phyloP scores from a whole-genome alignment of 2,113 vertebrate genomes.

The Macrotis lagotis region DNA sequence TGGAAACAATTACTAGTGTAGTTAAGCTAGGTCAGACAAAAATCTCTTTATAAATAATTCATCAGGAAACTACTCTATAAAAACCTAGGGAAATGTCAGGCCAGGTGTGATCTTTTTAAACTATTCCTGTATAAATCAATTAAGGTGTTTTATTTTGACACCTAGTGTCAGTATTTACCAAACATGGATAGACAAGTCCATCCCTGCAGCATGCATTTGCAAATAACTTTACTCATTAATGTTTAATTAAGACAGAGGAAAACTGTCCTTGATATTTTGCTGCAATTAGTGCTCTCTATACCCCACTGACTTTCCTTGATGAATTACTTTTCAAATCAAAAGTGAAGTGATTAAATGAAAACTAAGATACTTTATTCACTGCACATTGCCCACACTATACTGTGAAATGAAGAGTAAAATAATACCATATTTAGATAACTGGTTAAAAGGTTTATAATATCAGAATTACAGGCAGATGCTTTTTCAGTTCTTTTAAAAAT shows the following conservation, averaged over 20 bases:
- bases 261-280: slow-evolving; percentile 90
- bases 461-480: background rate
- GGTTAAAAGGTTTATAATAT: background rate
- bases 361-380: slow-evolving; percentile 84
- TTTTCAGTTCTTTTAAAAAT: background rate
- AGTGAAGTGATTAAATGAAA: slow-evolving; percentile 89
- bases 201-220: slow-evolving; percentile 85
- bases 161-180: slow-evolving; percentile 86
- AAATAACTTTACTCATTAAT: slow-evolving; percentile 91
- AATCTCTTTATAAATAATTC: slow-evolving; percentile 86
- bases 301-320: slow-evolving; percentile 88
- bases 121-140: slow-evolving; percentile 88
- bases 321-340: slow-evolving; percentile 91
- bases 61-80: slow-evolving; percentile 84
- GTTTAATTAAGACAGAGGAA: slow-evolving; percentile 90
- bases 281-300: slow-evolving; percentile 88
- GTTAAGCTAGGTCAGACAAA: slow-evolving; percentile 84
- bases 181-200: slow-evolving; percentile 86
- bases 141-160: slow-evolving; percentile 88
- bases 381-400: slow-evolving; percentile 72
- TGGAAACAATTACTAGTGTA: slow-evolving; percentile 84
- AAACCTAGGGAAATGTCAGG: slow-evolving; percentile 82
- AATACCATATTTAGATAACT: slow-evolving; percentile 1
- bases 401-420: slow-evolving; percentile 69
- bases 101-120: slow-evolving; percentile 83